phyloP scores from a whole-genome alignment of 1,140 invertebrate species.

The Lepidotrigona ventralis region DNA sequence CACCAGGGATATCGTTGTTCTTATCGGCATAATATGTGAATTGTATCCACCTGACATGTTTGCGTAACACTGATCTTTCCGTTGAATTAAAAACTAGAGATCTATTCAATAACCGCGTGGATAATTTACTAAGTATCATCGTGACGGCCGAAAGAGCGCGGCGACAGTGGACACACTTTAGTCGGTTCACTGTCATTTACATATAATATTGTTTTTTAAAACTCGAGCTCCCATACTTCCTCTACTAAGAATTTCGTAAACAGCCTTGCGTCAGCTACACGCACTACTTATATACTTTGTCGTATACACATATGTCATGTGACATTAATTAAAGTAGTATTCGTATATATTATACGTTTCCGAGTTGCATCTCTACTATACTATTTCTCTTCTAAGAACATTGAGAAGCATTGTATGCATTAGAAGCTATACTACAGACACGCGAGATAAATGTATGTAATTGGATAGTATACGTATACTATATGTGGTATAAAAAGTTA shows the following conservation, averaged over 20 bases:
- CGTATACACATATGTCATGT: background rate
- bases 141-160: slow-evolving; percentile 31
- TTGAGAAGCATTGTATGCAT: background rate
- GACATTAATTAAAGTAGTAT: fast-evolving
- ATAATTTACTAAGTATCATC: slow-evolving; percentile 73
- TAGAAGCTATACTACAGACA: background rate
- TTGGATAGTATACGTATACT: background rate
- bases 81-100: slow-evolving; percentile 25
- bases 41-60: slow-evolving; percentile 64
- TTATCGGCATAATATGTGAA: slow-evolving; percentile 73
- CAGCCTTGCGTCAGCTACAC: background rate
- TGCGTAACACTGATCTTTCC: slow-evolving; percentile 24
- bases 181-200: slow-evolving; percentile 65
- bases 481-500: background rate
- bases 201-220: slow-evolving; percentile 63
- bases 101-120: slow-evolving; percentile 32
- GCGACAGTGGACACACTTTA: slow-evolving; percentile 57
- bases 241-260: slow-evolving; percentile 46
- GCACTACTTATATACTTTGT: too few species aligned
- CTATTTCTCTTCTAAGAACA: background rate
- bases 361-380: background rate
- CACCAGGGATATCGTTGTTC: slow-evolving; percentile 64
- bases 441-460: background rate
- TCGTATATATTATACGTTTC: background rate
- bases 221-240: slow-evolving; percentile 25